These are phyloP conservation scores for Lycia hirtaria DNA, from an alignment of 2,888 invertebrate genomes.

Conservation along the genomic window DNA sequence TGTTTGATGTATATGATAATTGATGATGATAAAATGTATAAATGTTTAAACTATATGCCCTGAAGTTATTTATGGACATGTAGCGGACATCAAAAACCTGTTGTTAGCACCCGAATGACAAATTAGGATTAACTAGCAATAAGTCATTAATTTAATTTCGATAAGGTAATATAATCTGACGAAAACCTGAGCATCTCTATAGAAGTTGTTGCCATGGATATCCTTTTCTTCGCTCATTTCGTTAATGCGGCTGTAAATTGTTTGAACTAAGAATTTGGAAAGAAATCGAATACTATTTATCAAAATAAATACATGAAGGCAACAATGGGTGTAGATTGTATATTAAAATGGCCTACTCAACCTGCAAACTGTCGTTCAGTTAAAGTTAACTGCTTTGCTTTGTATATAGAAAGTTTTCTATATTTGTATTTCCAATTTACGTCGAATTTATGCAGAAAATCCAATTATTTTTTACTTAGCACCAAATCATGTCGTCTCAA, in stretches of 20 bases:
- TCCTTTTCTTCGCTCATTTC: slow-evolving; percentile 41
- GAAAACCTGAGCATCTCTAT: slow-evolving; percentile 42
- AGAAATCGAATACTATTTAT: not conserved
- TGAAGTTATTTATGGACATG: not conserved
- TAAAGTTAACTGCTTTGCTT: not conserved
- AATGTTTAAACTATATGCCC: not conserved
- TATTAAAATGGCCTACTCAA: not conserved
- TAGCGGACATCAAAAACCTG: not conserved
- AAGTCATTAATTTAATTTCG: not conserved
- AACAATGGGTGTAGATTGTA: not conserved
- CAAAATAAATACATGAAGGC: not conserved
- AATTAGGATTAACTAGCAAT: slow-evolving; percentile 2
- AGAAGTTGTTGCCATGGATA: slow-evolving; percentile 34
- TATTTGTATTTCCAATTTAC: no score
- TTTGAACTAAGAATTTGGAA: not conserved
- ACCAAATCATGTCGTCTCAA: no score
- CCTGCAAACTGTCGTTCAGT: not conserved
- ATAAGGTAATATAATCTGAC: slow-evolving; percentile 21
- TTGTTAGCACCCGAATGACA: not conserved
- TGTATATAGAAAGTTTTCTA: not conserved
- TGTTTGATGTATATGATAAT: not conserved
- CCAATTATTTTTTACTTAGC: no score
- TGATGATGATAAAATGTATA: not conserved
- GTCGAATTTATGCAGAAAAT: no score
- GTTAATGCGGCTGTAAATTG: slow-evolving; percentile 36